These are phyloP conservation scores for Neogale vison DNA, from an alignment of 2,113 vertebrate species.

Conservation along the genomic window DNA sequence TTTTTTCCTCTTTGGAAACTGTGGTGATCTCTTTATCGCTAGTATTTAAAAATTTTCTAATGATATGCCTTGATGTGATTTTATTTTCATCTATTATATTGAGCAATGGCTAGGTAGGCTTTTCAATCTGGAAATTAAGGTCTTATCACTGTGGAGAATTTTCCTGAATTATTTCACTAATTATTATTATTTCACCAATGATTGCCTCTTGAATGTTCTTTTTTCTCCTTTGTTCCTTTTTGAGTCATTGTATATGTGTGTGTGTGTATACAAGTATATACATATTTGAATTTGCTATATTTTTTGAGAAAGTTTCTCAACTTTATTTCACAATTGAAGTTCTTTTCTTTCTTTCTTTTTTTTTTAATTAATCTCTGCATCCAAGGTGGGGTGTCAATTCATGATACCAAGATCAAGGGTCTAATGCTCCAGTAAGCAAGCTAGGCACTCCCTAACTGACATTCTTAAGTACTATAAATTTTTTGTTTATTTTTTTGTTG, in stretches of 20 bases:
- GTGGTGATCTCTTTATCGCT: not conserved
- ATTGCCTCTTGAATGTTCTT: not conserved
- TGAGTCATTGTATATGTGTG: not conserved
- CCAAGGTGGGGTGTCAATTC: not conserved
- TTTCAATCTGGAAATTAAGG: not conserved
- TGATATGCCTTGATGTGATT: not conserved
- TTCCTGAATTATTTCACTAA: constrained; percentile 3
- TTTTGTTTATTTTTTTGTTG: not conserved
- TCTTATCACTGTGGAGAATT: not conserved
- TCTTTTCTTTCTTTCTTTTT: not conserved
- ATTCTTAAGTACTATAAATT: not conserved
- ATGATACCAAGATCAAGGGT: not conserved
- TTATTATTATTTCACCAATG: not conserved
- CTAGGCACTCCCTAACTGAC: not conserved
- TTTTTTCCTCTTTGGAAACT: constrained; percentile 8
- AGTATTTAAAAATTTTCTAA: not conserved
- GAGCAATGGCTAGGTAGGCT: not conserved
- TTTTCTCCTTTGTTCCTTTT: not conserved
- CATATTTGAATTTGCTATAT: not conserved
- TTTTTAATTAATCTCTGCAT: not conserved
- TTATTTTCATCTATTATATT: constrained; percentile 5
- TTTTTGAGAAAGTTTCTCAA: not conserved
- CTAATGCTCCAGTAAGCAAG: not conserved
- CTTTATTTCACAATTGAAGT: not conserved
- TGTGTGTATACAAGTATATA: not conserved